phyloP scores from a whole-genome alignment of 2,113 vertebrate genomes.

The Chlorodrepanis virens region DNA sequence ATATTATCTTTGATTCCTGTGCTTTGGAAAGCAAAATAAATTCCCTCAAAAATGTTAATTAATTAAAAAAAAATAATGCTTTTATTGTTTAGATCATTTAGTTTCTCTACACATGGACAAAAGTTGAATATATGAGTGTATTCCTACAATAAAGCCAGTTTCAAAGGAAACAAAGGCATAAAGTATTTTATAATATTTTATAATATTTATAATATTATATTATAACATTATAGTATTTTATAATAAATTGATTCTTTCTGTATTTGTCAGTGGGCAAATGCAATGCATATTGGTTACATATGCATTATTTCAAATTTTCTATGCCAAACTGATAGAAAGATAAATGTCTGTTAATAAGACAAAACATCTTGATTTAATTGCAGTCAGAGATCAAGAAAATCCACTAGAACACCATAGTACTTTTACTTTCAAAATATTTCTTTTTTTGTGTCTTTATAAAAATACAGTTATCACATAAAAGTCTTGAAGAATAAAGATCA shows the following conservation, averaged over 20 bases:
- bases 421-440: background rate
- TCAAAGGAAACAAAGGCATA: background rate
- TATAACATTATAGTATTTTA: too few relatives aligned
- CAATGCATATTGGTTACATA: background rate
- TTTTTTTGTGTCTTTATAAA: background rate
- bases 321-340: background rate
- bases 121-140: constrained; percentile 21
- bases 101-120: background rate
- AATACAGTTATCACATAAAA: background rate
- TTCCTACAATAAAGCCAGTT: constrained; percentile 14
- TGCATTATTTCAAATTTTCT: background rate
- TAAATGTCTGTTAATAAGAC: background rate
- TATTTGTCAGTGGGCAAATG: background rate
- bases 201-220: background rate
- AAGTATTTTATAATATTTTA: background rate
- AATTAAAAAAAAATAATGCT: background rate
- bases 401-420: background rate
- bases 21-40: background rate
- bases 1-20: background rate
- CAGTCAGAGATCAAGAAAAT: background rate
- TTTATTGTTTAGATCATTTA: constrained; percentile 1
- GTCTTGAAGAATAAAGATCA: background rate
- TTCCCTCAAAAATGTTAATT: background rate
- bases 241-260: background rate
- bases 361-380: background rate